These are phyloP conservation scores for Pipistrellus nathusii DNA, from an alignment of 2,797 vertebrate species.

Conservation along the genomic window DNA sequence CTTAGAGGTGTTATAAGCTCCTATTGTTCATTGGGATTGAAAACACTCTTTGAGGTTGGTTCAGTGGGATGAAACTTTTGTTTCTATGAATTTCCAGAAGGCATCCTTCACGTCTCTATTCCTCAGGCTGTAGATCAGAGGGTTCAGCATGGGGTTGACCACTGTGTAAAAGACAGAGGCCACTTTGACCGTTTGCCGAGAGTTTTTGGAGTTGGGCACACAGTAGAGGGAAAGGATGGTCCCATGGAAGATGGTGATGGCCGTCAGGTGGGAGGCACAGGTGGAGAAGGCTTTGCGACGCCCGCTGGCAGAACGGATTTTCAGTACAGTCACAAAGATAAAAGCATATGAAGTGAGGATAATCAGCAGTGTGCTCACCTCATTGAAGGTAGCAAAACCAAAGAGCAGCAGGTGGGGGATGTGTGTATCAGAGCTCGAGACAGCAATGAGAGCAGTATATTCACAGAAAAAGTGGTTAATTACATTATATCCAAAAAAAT, in stretches of 20 bases:
- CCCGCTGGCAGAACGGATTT: conserved; percentile 59
- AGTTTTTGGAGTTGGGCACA: conserved; percentile 74
- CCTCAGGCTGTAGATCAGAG: conserved; percentile 78
- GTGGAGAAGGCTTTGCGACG: conserved; percentile 72
- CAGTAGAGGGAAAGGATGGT: conserved; percentile 79
- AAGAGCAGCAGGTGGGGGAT: conserved; percentile 69
- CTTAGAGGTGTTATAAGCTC: background rate
- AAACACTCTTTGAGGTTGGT: background rate
- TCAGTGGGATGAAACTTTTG: background rate
- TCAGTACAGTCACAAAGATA: conserved; percentile 74
- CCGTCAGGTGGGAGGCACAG: conserved; percentile 72
- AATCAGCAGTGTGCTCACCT: conserved; percentile 70
- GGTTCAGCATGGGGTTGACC: conserved; percentile 79
- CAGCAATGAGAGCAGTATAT: conserved; percentile 72
- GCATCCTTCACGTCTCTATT: conserved; percentile 79
- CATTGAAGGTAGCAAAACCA: conserved; percentile 71
- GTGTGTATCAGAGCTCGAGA: conserved; percentile 22
- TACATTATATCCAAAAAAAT: conserved; percentile 39
- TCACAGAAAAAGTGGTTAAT: conserved; percentile 84
- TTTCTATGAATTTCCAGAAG: conserved; percentile 22
- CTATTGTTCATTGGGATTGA: background rate
- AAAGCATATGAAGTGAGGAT: conserved; percentile 74
- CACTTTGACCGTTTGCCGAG: conserved; percentile 63
- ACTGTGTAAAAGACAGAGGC: conserved; percentile 78
- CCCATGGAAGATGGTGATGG: conserved; percentile 75